Percentiles rank a stretch among this genome's conserved stretches.
phyloP scores from a whole-genome alignment of 1,140 invertebrate genomes.

The Lordiphosa clarofinis region DNA sequence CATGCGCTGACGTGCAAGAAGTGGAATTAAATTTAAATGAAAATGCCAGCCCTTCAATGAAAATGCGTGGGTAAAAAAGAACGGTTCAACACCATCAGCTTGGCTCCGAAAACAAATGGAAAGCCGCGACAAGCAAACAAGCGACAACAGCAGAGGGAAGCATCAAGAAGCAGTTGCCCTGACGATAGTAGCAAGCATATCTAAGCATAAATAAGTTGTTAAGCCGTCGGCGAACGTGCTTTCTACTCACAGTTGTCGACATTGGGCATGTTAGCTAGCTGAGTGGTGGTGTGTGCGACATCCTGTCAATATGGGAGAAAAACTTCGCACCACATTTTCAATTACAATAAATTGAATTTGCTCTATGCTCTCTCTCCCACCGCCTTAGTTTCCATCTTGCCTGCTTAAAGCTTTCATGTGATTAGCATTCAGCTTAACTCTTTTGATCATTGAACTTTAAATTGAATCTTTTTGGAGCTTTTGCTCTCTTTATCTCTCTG shows the following conservation, averaged over 20 bases:
- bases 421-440: conserved; percentile 44
- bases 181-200: conserved; percentile 49
- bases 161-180: conserved; percentile 44
- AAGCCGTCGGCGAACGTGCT: conserved; percentile 68
- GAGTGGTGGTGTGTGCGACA: conserved; percentile 22
- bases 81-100: conserved; percentile 25
- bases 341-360: conserved; percentile 70
- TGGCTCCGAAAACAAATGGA: conserved; percentile 39
- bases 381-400: conserved; percentile 38
- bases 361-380: conserved; percentile 24
- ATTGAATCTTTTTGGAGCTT: conserved; percentile 33
- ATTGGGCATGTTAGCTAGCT: conserved; percentile 36
- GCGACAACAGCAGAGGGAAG: conserved; percentile 21
- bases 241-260: conserved; percentile 37
- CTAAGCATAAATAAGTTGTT: conserved; percentile 77
- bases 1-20: conserved; percentile 35
- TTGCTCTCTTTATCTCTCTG: background rate
- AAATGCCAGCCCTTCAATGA: conserved; percentile 45
- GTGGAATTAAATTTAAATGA: conserved; percentile 72
- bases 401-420: conserved; percentile 14
- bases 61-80: conserved; percentile 17
- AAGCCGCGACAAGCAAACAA: conserved; percentile 44
- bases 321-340: conserved; percentile 60
- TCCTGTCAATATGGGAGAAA: conserved; percentile 69
- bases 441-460: conserved; percentile 46